Base-by-base conservation (phyloP, 2,888 invertebrate species). In the Cetonia aurata region DNA sequence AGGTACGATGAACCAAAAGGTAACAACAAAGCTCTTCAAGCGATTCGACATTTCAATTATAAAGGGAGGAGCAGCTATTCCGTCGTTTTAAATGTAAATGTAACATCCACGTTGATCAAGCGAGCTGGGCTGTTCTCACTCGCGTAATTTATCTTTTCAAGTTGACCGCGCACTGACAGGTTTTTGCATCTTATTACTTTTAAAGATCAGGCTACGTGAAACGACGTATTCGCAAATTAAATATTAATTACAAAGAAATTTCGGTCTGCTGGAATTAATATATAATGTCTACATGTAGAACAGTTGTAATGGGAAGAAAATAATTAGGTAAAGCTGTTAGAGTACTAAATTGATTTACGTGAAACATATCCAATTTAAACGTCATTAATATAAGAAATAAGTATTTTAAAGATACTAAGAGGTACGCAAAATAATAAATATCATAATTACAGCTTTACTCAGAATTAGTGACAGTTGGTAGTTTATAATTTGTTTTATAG, bases 61-160 rank as follows among this genome's bases (percentile, higher is more conserved):
- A 65, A 65, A 50, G 17, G n/a, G 31, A 60, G 9, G 31, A 48
- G 31, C 33, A 60, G 46, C 8, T 46, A 25, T 65, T 33, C 15
- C 37, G 15, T 37, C 60, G 60, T n/a, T 60, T 17, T 65, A 65
- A 65, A 65, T 65, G 62, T 50, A 65, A 65, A 65, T 65, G 62
- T 12, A 62, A 62, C 37, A 48, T 62, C 37, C 48, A 60, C 44
- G 17, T 60, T 19, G 13, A 31, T 46, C 46, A 60, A 25, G 15
- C 48, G 33, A 31, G 19, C 60, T 65, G 9, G 17, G 50, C 57
- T 17, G 13, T n/a, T 56, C 52, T 52, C 25, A 13, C 55, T 56
- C 13, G 33, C 57, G 31, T 50, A 65, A 65, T 65, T 65, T 50
- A 65, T 65, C 50, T 65, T 65, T 50, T 33, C 50, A 37, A 37